These are phyloP conservation scores for Cryptoleucopteryx plumbea DNA, from an alignment of 2,113 vertebrate species.

Conservation along the genomic window DNA sequence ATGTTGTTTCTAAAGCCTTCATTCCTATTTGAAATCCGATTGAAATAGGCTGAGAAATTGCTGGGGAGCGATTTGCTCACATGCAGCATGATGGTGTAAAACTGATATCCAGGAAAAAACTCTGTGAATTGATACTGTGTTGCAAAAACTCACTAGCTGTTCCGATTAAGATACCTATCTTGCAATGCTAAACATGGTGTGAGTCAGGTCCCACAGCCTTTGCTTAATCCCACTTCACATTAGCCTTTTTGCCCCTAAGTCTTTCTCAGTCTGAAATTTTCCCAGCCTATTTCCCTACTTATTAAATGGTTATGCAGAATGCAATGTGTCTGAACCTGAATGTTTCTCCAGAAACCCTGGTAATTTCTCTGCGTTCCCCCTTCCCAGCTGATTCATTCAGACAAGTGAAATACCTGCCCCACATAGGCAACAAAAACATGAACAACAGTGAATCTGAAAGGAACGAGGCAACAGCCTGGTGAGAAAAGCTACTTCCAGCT, in stretches of 20 bases:
- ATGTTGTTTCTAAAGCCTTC: background rate
- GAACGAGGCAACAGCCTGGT: background rate
- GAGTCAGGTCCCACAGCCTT: background rate
- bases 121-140: background rate
- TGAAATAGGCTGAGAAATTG: background rate
- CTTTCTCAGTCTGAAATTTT: background rate
- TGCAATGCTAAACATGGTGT: background rate
- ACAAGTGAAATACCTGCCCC: background rate
- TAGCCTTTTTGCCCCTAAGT: background rate
- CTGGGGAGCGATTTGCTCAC: background rate
- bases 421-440: background rate
- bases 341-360: background rate
- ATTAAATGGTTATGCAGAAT: background rate
- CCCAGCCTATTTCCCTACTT: background rate
- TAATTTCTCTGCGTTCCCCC: fast-evolving
- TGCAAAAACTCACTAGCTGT: background rate
- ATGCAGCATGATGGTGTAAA: background rate
- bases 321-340: background rate
- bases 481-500: background rate
- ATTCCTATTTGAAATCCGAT: background rate
- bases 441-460: background rate
- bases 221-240: conserved; percentile 2
- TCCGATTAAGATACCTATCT: conserved; percentile 7
- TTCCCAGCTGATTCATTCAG: background rate
- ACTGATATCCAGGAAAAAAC: background rate